Evolutionary conservation across 2,888 invertebrate species (phyloP).

Genomic region (Catocala nupta): DNA sequence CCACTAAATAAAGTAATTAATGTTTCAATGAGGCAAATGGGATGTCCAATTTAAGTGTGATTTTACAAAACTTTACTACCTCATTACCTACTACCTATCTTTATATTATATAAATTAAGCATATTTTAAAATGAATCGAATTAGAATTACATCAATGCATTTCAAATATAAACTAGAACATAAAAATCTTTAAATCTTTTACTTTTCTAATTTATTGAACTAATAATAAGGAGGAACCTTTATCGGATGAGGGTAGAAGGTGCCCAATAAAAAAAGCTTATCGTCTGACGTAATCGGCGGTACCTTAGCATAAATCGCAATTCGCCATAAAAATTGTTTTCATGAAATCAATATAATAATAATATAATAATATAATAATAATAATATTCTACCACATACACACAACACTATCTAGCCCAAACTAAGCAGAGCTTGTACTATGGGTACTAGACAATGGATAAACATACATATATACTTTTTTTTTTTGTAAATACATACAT

Average conservation of each 20-base stretch:
- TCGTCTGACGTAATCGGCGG: constrained; percentile 41
- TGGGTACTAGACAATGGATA: no score
- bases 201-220: constrained; percentile 16
- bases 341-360: background rate
- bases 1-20: constrained; percentile 9
- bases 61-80: background rate
- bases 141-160: no score
- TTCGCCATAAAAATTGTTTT: constrained; percentile 8
- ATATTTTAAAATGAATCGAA: no score
- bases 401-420: no score
- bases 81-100: no score
- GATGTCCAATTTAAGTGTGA: background rate
- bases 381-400: no score
- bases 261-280: constrained; percentile 39
- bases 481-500: no score
- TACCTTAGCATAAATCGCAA: constrained; percentile 28
- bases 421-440: no score
- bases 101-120: no score
- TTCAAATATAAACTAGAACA: background rate
- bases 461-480: no score
- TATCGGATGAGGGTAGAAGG: constrained; percentile 20
- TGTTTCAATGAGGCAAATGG: constrained; percentile 3
- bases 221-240: constrained; percentile 13
- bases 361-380: no score
- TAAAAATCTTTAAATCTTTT: constrained; percentile 3